Percentiles rank a stretch among this genome's conserved stretches.
Evolutionary conservation across 2,888 invertebrate species (phyloP).

Genomic region (Lottia gigantea): DNA sequence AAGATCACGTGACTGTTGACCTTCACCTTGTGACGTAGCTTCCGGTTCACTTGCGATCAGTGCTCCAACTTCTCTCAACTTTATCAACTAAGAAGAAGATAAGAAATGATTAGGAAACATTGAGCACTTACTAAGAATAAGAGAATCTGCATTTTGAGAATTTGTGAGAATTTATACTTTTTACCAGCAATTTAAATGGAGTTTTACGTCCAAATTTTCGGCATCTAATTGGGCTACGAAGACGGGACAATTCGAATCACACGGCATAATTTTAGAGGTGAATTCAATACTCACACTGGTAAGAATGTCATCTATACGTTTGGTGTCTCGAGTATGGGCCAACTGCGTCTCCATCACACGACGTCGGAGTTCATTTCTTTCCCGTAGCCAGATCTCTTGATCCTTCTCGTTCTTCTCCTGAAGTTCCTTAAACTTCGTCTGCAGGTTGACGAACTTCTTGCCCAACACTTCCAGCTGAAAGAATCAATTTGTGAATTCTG

Average conservation of each 20-base stretch:
- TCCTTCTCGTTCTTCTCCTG: conserved; percentile 49
- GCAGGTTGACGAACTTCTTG: conserved; percentile 39
- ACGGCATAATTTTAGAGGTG: too few species aligned
- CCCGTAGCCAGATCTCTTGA: conserved; percentile 47
- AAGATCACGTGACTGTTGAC: conserved; percentile 21
- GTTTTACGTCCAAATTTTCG: too few species aligned
- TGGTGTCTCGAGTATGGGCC: conserved; percentile 46
- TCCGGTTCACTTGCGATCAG: conserved; percentile 44
- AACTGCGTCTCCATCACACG: conserved; percentile 47
- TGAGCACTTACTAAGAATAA: too few species aligned
- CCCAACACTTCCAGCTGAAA: conserved; percentile 46
- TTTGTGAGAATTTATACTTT: too few species aligned
- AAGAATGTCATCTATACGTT: conserved; percentile 53
- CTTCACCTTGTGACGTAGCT: conserved; percentile 23
- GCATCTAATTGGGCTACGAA: too few species aligned
- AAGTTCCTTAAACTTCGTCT: conserved; percentile 47
- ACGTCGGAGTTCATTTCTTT: conserved; percentile 48
- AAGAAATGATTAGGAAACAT: too few species aligned
- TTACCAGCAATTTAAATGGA: not conserved
- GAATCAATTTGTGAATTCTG: not conserved
- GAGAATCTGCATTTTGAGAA: too few species aligned
- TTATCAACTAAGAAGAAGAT: conserved; percentile 39
- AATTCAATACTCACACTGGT: conserved; percentile 42
- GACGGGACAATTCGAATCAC: too few species aligned
- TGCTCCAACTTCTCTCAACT: conserved; percentile 48